Conservation (phyloP, 2,797 vertebrate species). For the Coluber constrictor region DNA sequence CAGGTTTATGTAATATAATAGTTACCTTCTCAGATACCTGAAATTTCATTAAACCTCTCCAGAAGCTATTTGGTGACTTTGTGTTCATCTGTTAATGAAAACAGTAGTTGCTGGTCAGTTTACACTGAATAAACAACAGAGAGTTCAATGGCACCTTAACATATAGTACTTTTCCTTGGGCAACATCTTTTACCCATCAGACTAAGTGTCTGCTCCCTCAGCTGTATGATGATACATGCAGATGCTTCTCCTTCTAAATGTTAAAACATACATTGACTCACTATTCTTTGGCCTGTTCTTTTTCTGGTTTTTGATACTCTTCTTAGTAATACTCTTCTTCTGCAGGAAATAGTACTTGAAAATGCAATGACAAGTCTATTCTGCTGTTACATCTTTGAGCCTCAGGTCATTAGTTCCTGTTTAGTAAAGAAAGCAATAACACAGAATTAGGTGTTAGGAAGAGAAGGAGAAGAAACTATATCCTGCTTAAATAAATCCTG, state of each 20-base stretch:
- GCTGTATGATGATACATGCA: neutral
- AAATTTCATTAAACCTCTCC: constrained; percentile 70
- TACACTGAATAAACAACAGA: neutral
- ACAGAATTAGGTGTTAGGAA: neutral
- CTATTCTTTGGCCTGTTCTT: neutral
- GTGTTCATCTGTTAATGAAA: neutral
- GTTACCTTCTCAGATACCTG: constrained; percentile 73
- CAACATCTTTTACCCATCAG: neutral
- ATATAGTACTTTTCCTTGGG: neutral
- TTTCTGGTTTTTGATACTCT: neutral
- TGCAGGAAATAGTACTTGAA: neutral
- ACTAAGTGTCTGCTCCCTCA: neutral
- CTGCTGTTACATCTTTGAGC: neutral
- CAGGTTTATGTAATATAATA: constrained; percentile 70
- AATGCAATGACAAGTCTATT: neutral
- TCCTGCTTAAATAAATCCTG: constrained; percentile 6
- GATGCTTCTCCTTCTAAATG: neutral
- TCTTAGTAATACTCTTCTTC: neutral
- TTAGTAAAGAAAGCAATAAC: neutral
- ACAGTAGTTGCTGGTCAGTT: neutral
- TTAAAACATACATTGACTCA: neutral
- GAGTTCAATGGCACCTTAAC: neutral
- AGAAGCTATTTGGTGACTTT: constrained; percentile 78
- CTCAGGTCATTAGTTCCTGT: neutral
- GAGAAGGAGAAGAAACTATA: neutral